Evolutionary conservation across 1,140 invertebrate genomes (phyloP).

Genomic region (Drosophila quadrilineata): DNA sequence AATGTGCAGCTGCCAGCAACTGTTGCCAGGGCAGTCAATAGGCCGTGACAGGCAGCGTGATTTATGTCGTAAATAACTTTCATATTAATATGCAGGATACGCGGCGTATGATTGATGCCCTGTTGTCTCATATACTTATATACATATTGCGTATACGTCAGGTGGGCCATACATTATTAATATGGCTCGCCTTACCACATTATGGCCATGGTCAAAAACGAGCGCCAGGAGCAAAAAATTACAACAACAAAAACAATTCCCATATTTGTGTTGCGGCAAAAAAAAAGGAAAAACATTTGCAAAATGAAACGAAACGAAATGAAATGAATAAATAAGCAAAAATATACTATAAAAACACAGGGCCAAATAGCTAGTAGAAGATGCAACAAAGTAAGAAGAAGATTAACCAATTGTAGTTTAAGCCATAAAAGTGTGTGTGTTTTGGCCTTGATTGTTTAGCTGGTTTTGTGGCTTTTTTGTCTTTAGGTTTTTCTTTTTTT

Average conservation of each 20-base stretch:
- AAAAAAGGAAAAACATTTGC: no score
- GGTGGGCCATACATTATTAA: conserved; percentile 25
- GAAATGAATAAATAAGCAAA: conserved; percentile 24
- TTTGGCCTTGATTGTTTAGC: conserved; percentile 28
- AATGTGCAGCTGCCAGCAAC: conserved; percentile 17
- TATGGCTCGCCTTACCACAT: no score
- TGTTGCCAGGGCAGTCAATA: not conserved
- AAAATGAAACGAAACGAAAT: conserved; percentile 23
- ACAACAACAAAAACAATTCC: not conserved
- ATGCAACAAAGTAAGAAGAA: not conserved
- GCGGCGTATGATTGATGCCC: conserved; percentile 56
- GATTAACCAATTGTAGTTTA: conserved; percentile 28
- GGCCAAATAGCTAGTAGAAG: conserved; percentile 2
- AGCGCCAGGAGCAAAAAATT: conserved; percentile 6
- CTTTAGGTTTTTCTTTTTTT: no score
- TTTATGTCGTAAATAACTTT: conserved; percentile 56
- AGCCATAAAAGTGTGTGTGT: conserved; percentile 76
- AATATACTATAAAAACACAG: conserved; percentile 6
- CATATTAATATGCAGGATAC: conserved; percentile 70
- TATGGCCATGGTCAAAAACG: conserved; percentile 2
- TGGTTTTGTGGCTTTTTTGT: conserved; percentile 28
- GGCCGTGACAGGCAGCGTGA: conserved; percentile 25
- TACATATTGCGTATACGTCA: conserved; percentile 18
- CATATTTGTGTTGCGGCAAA: conserved; percentile 9
- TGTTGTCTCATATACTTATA: not conserved